phyloP scores from a whole-genome alignment of 2,797 vertebrate species.

The Halcyon smyrnensis region DNA sequence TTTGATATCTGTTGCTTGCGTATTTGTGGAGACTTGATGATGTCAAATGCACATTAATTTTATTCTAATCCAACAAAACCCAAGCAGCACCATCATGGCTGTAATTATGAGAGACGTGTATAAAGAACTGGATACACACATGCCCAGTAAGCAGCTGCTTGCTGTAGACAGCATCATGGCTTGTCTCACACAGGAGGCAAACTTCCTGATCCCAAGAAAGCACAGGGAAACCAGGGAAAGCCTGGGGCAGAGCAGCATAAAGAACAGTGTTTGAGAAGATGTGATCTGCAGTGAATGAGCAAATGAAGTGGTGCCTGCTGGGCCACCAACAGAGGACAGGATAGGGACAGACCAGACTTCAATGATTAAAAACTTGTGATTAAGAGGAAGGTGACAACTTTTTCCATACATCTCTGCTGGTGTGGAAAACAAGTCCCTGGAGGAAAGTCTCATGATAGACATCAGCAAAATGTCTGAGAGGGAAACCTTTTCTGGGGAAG shows the following conservation, averaged over 20 bases:
- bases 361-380: background rate
- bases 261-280: background rate
- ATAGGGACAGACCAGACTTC: background rate
- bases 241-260: background rate
- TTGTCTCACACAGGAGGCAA: rapidly evolving
- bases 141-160: rapidly evolving
- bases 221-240: background rate
- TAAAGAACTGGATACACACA: background rate
- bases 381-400: background rate
- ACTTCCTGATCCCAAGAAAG: background rate
- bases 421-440: background rate
- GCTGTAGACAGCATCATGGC: background rate
- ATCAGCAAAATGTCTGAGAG: background rate
- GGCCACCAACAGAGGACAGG: background rate
- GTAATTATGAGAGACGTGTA: background rate
- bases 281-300: background rate
- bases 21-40: background rate
- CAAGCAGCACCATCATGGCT: background rate
- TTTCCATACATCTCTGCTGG: background rate
- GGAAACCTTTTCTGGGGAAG: background rate
- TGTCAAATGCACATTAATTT: background rate
- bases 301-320: background rate
- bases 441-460: background rate
- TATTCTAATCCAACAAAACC: background rate
- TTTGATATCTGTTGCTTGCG: background rate